phyloP scores from a whole-genome alignment of 2,797 vertebrate genomes.

The Crocodylus rhombifer region DNA sequence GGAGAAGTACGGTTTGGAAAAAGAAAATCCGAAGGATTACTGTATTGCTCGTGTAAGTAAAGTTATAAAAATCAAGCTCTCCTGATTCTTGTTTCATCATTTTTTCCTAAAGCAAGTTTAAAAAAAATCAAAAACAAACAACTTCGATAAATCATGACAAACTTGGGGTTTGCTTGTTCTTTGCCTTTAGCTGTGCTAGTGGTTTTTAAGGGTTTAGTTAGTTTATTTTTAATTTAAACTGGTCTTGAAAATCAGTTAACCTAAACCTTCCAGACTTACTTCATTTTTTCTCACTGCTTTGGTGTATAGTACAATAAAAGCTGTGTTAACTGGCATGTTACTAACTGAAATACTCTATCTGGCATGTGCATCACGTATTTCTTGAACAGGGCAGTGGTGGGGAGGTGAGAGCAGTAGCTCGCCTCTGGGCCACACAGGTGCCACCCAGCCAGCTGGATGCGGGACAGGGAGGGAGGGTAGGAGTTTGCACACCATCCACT shows the following conservation, averaged over 20 bases:
- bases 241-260: neutral
- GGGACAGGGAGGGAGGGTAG: too few species aligned
- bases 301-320: neutral
- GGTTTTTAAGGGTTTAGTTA: neutral
- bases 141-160: fast-evolving
- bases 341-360: too few species aligned
- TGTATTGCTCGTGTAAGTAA: slow-evolving; percentile 92
- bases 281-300: neutral
- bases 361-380: too few species aligned
- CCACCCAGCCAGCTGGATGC: too few species aligned
- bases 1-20: slow-evolving; percentile 97
- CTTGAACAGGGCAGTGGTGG: too few species aligned
- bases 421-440: too few species aligned
- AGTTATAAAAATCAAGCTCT: neutral
- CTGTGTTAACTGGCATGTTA: too few species aligned
- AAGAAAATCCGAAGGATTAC: slow-evolving; percentile 95
- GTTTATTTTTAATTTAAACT: neutral
- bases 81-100: neutral
- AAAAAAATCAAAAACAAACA: neutral
- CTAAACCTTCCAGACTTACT: neutral
- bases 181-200: neutral
- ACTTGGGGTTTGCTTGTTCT: neutral
- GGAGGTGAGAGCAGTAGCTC: too few species aligned
- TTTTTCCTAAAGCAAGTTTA: neutral
- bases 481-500: neutral